Conservation (phyloP, 2,113 vertebrate species). For the Microcebus lehilahytsara region DNA sequence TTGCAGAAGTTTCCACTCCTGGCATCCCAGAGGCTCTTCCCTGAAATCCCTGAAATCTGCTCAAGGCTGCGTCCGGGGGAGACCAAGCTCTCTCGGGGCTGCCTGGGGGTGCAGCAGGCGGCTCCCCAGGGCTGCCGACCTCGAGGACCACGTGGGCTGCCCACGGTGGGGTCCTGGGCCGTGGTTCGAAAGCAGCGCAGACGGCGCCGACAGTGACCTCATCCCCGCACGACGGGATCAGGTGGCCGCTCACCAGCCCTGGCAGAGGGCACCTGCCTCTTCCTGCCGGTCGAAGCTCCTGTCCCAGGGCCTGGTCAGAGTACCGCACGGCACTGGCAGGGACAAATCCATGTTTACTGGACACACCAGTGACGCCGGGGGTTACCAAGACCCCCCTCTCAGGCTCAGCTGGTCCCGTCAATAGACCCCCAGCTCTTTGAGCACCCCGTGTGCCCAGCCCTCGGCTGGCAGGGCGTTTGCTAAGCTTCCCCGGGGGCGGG, state of each 20-base stretch:
- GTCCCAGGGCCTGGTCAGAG: not conserved
- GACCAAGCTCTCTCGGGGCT: not conserved
- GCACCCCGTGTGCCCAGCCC: rapidly evolving
- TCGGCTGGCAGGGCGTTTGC: not conserved
- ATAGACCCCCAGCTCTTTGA: not conserved
- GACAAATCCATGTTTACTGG: not conserved
- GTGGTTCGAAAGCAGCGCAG: not conserved
- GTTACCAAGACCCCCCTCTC: not conserved
- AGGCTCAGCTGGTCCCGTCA: not conserved
- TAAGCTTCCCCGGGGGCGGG: too few relatives aligned
- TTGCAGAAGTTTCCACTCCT: not conserved
- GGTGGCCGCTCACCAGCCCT: too few relatives aligned
- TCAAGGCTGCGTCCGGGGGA: not conserved
- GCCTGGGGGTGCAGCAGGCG: not conserved
- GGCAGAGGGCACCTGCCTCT: not conserved
- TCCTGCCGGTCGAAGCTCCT: not conserved
- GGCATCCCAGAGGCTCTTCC: not conserved
- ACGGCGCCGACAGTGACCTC: not conserved
- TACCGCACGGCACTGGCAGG: too few relatives aligned
- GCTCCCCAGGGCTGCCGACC: too few relatives aligned
- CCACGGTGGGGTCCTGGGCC: rapidly evolving
- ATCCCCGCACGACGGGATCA: too few relatives aligned
- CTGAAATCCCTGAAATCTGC: too few relatives aligned
- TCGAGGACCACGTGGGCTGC: rapidly evolving
- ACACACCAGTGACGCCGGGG: too few relatives aligned